A percentile compares a stretch with the other conserved stretches of the same genome.
phyloP scores from a whole-genome alignment of 2,113 vertebrate genomes.

The Gulo gulo region DNA sequence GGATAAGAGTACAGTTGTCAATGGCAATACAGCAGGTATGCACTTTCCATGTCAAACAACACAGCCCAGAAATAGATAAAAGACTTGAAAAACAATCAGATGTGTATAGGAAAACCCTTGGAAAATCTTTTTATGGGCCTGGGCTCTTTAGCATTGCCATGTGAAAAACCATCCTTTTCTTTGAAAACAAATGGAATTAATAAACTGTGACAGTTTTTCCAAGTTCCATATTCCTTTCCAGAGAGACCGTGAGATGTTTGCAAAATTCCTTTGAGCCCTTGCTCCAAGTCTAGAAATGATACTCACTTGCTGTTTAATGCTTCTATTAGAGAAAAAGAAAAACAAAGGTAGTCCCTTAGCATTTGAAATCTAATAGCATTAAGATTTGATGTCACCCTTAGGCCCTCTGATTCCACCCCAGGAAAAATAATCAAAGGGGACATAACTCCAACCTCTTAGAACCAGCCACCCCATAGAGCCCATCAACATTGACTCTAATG shows the following conservation, averaged over 20 bases:
- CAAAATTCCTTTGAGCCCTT: slow-evolving; percentile 16
- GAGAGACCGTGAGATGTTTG: slow-evolving; percentile 3
- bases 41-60: background rate
- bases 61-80: background rate
- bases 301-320: slow-evolving; percentile 20
- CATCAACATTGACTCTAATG: background rate
- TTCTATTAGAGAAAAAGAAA: slow-evolving; percentile 45
- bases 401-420: background rate
- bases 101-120: background rate
- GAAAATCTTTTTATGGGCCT: background rate
- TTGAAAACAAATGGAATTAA: slow-evolving; percentile 64
- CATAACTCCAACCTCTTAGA: background rate
- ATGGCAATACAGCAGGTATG: background rate
- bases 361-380: slow-evolving; percentile 34
- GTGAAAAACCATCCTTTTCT: background rate
- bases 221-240: slow-evolving; percentile 38
- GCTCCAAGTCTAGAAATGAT: slow-evolving; percentile 16
- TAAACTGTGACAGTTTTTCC: slow-evolving; percentile 23
- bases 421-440: background rate
- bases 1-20: background rate
- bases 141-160: background rate
- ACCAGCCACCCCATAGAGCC: background rate
- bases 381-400: background rate
- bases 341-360: slow-evolving; percentile 9
- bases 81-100: background rate